Evolutionary conservation across 2,797 vertebrate genomes (phyloP).

Genomic region (Falco cherrug): DNA sequence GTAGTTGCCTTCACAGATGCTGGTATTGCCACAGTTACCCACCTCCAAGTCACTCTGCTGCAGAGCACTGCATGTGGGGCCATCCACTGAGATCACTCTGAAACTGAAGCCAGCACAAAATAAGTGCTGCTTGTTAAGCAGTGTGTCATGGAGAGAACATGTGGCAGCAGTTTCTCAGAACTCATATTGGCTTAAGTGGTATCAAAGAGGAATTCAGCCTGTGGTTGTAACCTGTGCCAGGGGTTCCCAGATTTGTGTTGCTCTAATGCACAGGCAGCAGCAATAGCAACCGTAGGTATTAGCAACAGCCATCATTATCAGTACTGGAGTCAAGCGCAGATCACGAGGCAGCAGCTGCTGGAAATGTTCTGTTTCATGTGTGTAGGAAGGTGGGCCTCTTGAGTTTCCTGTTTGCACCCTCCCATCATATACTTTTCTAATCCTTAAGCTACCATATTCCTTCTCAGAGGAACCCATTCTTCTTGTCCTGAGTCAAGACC

Average conservation of each 20-base stretch:
- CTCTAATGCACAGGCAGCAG: not conserved
- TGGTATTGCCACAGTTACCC: not conserved
- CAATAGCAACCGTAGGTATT: not conserved
- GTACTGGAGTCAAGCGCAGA: not conserved
- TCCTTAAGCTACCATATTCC: not conserved
- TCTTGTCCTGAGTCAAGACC: not conserved
- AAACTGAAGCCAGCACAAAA: not conserved
- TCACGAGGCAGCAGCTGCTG: not conserved
- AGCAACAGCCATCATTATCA: not conserved
- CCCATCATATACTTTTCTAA: not conserved
- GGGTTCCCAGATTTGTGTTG: not conserved
- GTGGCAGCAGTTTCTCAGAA: constrained; percentile 51
- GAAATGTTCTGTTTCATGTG: not conserved
- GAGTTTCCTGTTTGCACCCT: not conserved
- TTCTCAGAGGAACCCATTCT: not conserved
- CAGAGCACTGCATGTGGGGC: not conserved
- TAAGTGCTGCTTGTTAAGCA: not conserved
- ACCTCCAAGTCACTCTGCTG: not conserved
- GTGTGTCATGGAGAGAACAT: not conserved
- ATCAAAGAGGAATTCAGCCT: constrained; percentile 37
- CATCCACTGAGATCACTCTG: not conserved
- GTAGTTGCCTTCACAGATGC: not conserved
- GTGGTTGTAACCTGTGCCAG: constrained; percentile 3
- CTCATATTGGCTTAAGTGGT: constrained; percentile 4
- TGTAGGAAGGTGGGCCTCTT: not conserved